These are phyloP conservation scores for Nesogale talazaci DNA, from an alignment of 2,113 vertebrate species.

Conservation along the genomic window DNA sequence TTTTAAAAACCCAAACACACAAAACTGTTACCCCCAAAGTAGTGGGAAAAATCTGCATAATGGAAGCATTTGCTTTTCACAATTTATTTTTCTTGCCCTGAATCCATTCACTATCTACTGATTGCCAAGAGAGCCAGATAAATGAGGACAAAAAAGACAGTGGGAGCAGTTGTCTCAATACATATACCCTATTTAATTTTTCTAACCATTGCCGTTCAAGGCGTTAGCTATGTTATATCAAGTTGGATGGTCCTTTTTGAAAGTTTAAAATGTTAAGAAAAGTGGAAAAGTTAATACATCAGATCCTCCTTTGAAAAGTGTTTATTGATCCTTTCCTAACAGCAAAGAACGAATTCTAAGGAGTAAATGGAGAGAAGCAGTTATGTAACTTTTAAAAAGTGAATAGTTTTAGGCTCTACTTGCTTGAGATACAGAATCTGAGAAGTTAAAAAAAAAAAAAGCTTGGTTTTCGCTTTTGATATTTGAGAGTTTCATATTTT, in stretches of 20 bases:
- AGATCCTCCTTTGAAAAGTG: constrained; percentile 13
- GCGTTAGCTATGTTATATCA: constrained; percentile 65
- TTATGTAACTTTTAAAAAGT: background rate
- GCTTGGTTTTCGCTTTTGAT: background rate
- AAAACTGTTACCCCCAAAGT: constrained; percentile 78
- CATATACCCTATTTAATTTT: constrained; percentile 25
- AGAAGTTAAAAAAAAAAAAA: background rate
- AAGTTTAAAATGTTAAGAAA: constrained; percentile 3
- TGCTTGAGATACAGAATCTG: background rate
- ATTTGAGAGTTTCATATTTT: constrained; percentile 25
- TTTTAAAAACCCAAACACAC: background rate
- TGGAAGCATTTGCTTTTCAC: constrained; percentile 72
- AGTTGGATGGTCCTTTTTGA: constrained; percentile 38
- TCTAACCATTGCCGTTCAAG: constrained; percentile 44
- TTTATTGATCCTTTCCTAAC: background rate
- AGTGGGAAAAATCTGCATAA: constrained; percentile 79
- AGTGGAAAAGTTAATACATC: background rate
- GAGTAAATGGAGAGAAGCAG: background rate
- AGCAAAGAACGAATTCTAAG: constrained; percentile 46
- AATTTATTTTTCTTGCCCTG: constrained; percentile 61
- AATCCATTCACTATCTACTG: constrained; percentile 44
- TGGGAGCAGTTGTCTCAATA: constrained; percentile 18
- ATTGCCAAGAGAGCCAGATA: constrained; percentile 61
- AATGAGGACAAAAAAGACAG: constrained; percentile 55
- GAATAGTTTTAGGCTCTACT: background rate